Evolutionary conservation across 2,888 invertebrate genomes (phyloP).

Genomic region (Perizoma affinitatum): DNA sequence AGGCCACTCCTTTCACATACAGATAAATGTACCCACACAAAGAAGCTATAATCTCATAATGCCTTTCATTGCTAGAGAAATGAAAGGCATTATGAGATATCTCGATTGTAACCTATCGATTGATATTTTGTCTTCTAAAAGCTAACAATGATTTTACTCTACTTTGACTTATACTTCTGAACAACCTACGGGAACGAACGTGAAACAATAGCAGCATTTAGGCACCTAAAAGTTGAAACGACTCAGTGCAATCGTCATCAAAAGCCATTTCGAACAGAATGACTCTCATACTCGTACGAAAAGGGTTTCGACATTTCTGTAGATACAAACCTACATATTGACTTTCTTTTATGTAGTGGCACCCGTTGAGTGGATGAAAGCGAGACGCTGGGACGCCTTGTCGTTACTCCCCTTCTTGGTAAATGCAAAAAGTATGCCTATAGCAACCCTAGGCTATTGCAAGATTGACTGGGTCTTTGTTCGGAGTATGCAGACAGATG

Average conservation of each 20-base stretch:
- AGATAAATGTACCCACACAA: slow-evolving; percentile 50
- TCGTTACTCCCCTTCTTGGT: slow-evolving; percentile 69
- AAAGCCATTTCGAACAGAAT: slow-evolving; percentile 77
- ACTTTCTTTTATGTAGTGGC: slow-evolving; percentile 72
- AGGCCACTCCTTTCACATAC: slow-evolving; percentile 59
- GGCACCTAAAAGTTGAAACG: slow-evolving; percentile 73
- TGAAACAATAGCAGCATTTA: slow-evolving; percentile 79
- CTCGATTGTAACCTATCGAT: slow-evolving; percentile 39
- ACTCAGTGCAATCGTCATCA: slow-evolving; percentile 77
- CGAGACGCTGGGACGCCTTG: slow-evolving; percentile 70
- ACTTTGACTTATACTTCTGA: slow-evolving; percentile 35
- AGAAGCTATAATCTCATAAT: slow-evolving; percentile 50
- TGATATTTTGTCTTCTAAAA: slow-evolving; percentile 31
- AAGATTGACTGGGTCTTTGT: slow-evolving; percentile 75
- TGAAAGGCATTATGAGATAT: slow-evolving; percentile 37
- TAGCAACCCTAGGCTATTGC: slow-evolving; percentile 70
- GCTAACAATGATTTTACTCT: slow-evolving; percentile 43
- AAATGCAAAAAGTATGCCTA: slow-evolving; percentile 73
- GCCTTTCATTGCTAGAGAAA: slow-evolving; percentile 46
- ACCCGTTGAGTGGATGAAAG: slow-evolving; percentile 77
- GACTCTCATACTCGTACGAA: slow-evolving; percentile 58
- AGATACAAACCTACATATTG: slow-evolving; percentile 53
- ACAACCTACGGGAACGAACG: slow-evolving; percentile 50
- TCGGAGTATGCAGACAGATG: slow-evolving; percentile 60
- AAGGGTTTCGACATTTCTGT: slow-evolving; percentile 50